Conservation (phyloP, 2,888 invertebrate genomes). For the Lottia scabra region DNA sequence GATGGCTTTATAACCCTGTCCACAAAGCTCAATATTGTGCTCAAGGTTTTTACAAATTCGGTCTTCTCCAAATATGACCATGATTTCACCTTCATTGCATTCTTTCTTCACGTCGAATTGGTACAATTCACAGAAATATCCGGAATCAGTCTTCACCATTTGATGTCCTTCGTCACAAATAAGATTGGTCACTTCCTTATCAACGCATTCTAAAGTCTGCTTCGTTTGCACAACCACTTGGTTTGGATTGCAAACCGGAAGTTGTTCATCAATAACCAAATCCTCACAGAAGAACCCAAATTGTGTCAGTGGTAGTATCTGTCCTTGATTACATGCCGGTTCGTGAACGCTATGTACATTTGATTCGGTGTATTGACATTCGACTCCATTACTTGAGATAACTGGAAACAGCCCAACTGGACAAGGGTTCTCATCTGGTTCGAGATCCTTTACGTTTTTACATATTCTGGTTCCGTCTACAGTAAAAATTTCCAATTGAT, state of each 20-base stretch:
- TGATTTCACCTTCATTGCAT: slow-evolving; percentile 24
- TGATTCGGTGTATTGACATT: slow-evolving; percentile 20
- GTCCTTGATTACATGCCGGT: slow-evolving; percentile 22
- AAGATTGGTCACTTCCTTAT: slow-evolving; percentile 22
- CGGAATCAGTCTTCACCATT: slow-evolving; percentile 8
- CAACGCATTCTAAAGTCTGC: slow-evolving; percentile 28
- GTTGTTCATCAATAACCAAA: slow-evolving; percentile 8
- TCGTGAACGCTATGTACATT: not conserved
- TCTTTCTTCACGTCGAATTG: not conserved
- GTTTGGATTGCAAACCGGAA: slow-evolving; percentile 20
- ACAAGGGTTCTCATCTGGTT: slow-evolving; percentile 22
- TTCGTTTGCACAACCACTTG: slow-evolving; percentile 22
- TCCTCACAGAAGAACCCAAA: slow-evolving; percentile 28
- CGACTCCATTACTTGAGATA: slow-evolving; percentile 16
- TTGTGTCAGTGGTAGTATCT: slow-evolving; percentile 25
- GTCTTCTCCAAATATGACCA: slow-evolving; percentile 14
- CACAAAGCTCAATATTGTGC: slow-evolving; percentile 29
- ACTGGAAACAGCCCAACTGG: slow-evolving; percentile 26
- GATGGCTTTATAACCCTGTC: slow-evolving; percentile 28
- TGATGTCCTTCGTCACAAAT: slow-evolving; percentile 22
- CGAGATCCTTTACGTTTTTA: slow-evolving; percentile 2
- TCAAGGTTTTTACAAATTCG: slow-evolving; percentile 20
- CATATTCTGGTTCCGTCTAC: not conserved
- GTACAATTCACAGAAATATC: slow-evolving; percentile 17
- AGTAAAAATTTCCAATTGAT: slow-evolving; percentile 3